phyloP scores from a whole-genome alignment of 2,797 vertebrate species.

The Rallus crepitans region DNA sequence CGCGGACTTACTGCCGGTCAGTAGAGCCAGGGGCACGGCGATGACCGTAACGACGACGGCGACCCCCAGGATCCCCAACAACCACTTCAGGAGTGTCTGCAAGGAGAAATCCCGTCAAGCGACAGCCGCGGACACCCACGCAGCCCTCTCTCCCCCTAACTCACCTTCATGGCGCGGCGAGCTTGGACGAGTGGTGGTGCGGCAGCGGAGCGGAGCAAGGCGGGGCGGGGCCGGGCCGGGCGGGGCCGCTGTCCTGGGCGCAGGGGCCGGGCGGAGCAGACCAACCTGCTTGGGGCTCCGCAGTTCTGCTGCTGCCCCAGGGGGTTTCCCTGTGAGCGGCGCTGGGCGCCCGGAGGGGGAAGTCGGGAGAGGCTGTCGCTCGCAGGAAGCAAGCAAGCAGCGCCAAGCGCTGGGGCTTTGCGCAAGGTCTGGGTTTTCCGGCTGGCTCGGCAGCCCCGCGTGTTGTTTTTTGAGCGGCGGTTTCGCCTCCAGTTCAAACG shows the following conservation, averaged over 20 bases:
- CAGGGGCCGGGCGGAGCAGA: not conserved
- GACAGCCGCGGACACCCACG: not conserved
- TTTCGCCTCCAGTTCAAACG: accelerated
- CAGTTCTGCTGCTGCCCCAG: not conserved
- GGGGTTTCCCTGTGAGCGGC: not conserved
- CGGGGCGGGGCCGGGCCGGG: not conserved
- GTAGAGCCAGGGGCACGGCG: conserved; percentile 75
- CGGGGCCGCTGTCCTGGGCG: not conserved
- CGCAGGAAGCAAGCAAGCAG: not conserved
- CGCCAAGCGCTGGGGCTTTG: not conserved
- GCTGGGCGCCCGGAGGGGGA: not conserved
- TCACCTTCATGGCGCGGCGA: conserved; percentile 9
- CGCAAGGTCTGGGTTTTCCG: not conserved
- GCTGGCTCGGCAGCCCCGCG: not conserved
- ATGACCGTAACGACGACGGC: conserved; percentile 64
- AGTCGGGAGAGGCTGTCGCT: not conserved
- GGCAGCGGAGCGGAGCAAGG: too few relatives aligned
- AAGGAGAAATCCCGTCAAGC: not conserved
- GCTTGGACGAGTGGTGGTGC: not conserved
- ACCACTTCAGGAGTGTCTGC: conserved; percentile 77
- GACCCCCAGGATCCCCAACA: conserved; percentile 71
- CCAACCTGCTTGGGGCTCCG: accelerated
- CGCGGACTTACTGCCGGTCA: conserved; percentile 73
- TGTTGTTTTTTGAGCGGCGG: not conserved
- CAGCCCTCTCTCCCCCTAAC: not conserved